A percentile compares a stretch with the other conserved stretches of the same genome.
Conservation (phyloP, 2,797 vertebrate species). For the Enteromius trimaculatus region DNA sequence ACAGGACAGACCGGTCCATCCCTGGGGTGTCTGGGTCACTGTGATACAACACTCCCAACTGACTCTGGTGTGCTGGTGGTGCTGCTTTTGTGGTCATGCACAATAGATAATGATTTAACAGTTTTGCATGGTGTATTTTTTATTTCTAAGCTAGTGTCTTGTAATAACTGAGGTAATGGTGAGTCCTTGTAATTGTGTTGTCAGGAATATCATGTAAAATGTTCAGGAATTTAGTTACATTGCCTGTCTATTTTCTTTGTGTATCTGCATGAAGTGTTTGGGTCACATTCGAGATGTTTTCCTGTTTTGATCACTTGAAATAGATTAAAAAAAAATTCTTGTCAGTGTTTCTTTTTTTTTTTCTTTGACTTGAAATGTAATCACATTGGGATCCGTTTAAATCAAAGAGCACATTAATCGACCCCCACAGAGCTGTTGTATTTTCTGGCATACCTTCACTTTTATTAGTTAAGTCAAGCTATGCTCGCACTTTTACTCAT, state of each 20-base stretch:
- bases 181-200: conserved; percentile 2
- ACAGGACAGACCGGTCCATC: conserved; percentile 47
- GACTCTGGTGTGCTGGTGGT: not conserved
- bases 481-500: conserved; percentile 22
- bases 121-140: not conserved
- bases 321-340: not conserved
- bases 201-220: conserved; percentile 24
- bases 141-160: not conserved
- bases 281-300: conserved; percentile 38
- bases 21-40: not conserved
- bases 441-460: conserved; percentile 18
- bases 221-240: conserved; percentile 35
- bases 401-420: conserved; percentile 1
- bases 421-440: conserved; percentile 23
- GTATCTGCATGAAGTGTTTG: conserved; percentile 5
- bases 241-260: conserved; percentile 37
- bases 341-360: not conserved
- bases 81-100: conserved; percentile 7
- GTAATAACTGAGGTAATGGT: not conserved
- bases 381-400: conserved; percentile 21
- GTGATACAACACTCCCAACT: not conserved
- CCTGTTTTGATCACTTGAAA: not conserved
- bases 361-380: not conserved
- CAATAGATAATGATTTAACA: not conserved
- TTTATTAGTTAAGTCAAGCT: conserved; percentile 18